These are phyloP conservation scores for Natrix natrix DNA, from an alignment of 2,797 vertebrate species.

Conservation along the genomic window DNA sequence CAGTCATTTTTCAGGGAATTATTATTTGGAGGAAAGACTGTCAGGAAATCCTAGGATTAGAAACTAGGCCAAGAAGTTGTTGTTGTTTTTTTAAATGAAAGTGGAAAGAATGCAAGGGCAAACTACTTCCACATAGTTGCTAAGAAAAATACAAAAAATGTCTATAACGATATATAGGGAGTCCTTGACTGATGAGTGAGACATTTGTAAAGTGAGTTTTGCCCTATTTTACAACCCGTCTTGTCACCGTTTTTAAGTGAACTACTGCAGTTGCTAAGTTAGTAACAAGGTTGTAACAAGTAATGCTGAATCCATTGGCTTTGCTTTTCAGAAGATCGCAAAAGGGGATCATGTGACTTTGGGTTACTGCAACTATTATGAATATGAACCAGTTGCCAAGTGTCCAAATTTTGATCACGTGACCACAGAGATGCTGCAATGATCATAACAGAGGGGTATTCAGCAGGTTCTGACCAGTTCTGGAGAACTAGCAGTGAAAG, in stretches of 20 bases:
- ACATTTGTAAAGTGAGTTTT: no score
- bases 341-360: background rate
- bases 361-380: no score
- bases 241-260: no score
- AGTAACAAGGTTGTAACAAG: no score
- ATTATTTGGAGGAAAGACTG: background rate
- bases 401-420: background rate
- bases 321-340: background rate
- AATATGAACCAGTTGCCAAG: no score
- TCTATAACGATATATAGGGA: background rate
- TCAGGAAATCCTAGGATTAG: background rate
- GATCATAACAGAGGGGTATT: no score
- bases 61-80: background rate
- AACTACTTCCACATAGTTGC: background rate
- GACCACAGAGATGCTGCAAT: background rate
- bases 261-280: no score
- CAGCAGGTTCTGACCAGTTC: no score
- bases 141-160: background rate
- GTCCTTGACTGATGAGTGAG: no score
- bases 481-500: no score
- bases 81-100: background rate
- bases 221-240: no score
- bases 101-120: background rate
- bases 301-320: no score
- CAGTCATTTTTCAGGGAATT: background rate